A percentile compares a stretch with the other conserved stretches of the same genome.
Evolutionary conservation across 2,113 vertebrate species (phyloP).

Genomic region (Toxotes chatareus): DNA sequence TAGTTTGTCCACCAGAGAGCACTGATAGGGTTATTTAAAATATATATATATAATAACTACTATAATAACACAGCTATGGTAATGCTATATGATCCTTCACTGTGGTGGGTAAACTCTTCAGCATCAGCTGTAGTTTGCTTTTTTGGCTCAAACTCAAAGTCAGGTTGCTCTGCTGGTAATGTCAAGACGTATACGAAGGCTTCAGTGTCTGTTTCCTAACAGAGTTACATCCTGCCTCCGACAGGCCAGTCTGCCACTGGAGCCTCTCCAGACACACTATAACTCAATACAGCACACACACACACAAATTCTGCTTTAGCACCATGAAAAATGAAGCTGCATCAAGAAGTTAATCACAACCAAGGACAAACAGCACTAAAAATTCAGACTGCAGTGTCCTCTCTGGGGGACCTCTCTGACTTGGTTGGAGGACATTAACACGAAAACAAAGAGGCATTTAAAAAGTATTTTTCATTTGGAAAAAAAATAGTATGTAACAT

Average conservation of each 20-base stretch:
- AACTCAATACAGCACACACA: conserved; percentile 20
- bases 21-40: neutral
- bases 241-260: neutral
- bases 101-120: neutral
- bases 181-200: neutral
- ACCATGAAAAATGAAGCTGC: neutral
- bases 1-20: neutral
- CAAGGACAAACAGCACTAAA: neutral
- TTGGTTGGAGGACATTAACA: neutral
- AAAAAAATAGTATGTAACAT: neutral
- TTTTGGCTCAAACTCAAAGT: too few relatives aligned
- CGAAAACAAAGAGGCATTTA: neutral
- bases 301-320: neutral
- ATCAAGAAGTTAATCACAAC: neutral
- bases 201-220: neutral
- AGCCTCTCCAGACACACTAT: conserved; percentile 13
- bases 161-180: neutral
- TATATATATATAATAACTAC: too few relatives aligned
- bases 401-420: neutral
- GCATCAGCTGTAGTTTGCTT: neutral
- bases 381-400: neutral
- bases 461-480: neutral
- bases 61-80: too few relatives aligned
- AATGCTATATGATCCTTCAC: neutral
- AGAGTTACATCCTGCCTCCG: neutral